These are phyloP conservation scores for Volucella bombylans DNA, from an alignment of 2,888 invertebrate species.

Conservation along the genomic window DNA sequence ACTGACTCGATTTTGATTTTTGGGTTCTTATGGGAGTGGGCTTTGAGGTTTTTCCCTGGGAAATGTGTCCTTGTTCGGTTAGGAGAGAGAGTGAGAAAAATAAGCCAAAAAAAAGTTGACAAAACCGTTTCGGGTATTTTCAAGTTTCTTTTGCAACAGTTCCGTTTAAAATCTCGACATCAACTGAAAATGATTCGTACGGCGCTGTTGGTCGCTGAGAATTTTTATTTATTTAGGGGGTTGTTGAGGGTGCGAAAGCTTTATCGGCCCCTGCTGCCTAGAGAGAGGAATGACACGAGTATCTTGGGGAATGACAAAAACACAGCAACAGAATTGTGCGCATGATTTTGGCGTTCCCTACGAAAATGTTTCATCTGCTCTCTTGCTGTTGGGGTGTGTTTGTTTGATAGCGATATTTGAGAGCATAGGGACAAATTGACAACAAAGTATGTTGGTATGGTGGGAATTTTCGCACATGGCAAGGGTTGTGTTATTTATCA, in stretches of 20 bases:
- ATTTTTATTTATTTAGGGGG: not conserved
- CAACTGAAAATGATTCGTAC: conserved; percentile 58
- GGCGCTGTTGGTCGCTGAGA: conserved; percentile 20
- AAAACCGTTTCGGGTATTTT: conserved; percentile 70
- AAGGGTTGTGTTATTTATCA: conserved; percentile 68
- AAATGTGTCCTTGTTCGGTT: conserved; percentile 59
- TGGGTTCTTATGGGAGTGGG: too few relatives aligned
- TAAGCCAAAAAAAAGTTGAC: conserved; percentile 60
- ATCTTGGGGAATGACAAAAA: conserved; percentile 47
- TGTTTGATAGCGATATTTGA: conserved; percentile 15
- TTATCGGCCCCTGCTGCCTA: not conserved
- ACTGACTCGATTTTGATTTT: too few relatives aligned
- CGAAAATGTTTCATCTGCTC: not conserved
- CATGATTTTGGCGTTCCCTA: conserved; percentile 27
- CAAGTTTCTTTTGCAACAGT: conserved; percentile 68
- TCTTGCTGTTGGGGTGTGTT: not conserved
- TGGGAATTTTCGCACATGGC: conserved; percentile 68
- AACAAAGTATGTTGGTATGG: conserved; percentile 61
- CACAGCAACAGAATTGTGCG: conserved; percentile 39
- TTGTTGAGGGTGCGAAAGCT: conserved; percentile 16
- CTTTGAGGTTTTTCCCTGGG: conserved; percentile 17
- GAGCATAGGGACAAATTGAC: conserved; percentile 34
- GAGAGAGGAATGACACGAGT: conserved; percentile 8
- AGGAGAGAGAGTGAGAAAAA: conserved; percentile 10
- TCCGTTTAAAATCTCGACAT: conserved; percentile 72